These are phyloP conservation scores for Xenus cinereus DNA, from an alignment of 2,113 vertebrate genomes.

Conservation along the genomic window DNA sequence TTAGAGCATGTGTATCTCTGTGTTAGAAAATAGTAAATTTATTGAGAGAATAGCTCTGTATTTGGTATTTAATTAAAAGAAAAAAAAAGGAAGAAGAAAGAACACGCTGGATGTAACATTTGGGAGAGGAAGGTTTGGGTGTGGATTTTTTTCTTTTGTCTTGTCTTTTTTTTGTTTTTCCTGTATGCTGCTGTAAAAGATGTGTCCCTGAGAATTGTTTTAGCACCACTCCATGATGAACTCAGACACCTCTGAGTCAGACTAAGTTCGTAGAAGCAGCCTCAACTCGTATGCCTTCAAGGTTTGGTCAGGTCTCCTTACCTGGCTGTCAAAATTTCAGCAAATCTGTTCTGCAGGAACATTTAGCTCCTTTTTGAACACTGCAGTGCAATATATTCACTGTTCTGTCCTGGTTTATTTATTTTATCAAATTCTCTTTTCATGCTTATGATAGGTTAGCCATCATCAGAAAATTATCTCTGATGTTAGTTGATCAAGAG, in stretches of 20 bases:
- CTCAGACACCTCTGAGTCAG: neutral
- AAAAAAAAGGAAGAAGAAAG: too few species aligned
- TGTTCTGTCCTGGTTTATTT: neutral
- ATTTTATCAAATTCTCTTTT: neutral
- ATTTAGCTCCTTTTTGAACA: neutral
- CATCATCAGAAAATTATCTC: neutral
- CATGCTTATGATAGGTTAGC: neutral
- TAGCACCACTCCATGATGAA: neutral
- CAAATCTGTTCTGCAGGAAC: neutral
- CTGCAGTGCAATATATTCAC: neutral
- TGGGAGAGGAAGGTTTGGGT: neutral
- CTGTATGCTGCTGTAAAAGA: neutral
- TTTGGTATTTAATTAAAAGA: neutral
- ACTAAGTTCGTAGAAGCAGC: neutral
- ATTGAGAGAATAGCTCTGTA: neutral
- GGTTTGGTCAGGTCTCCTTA: neutral
- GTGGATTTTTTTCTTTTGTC: neutral
- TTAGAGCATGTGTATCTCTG: fast-evolving
- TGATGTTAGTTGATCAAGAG: neutral
- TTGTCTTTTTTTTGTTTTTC: neutral
- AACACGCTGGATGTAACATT: neutral
- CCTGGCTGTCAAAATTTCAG: neutral
- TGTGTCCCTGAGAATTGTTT: neutral
- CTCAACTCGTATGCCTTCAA: neutral
- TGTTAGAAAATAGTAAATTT: neutral